Base-by-base conservation (phyloP, 2,113 vertebrate genomes). In the Odocoileus hemionus region DNA sequence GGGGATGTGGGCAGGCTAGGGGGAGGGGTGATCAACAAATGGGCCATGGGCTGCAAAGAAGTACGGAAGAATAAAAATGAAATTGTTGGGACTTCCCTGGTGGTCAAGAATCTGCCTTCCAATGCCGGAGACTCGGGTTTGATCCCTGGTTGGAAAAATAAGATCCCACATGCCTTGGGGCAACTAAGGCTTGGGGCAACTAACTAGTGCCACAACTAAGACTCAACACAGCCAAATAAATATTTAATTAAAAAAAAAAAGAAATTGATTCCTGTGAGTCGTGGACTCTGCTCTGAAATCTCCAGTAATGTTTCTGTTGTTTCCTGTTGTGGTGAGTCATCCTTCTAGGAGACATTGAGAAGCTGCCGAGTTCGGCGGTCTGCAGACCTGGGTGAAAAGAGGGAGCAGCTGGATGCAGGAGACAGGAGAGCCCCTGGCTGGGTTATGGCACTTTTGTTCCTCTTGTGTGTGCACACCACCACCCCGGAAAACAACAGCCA, bases 101-200 rank as follows among this genome's bases (percentile, higher is more conserved):
- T 23, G 67, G 67, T 23, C 23, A 17, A 70, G n/a, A 23, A 23
- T 70, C 67, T 70, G 67, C 67, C n/a, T 70, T 39, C 19, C 5
- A 0, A 6, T 6, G 67, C n/a, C 36, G 10, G n/a, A 70, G 67
- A 23, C 67, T 70, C 0, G 1, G n/a, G 5, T 70, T 23, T 39
- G 64, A 70, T 70, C n/a, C 64, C 64, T 23, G n/a, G n/a, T 21
- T 36, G 67, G 10, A n/a, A 19, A 39, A 39, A n/a, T 23, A 36
- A 23, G 67, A 70, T 12, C n/a, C n/a, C 10, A 39, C 19, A 6
- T 39, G 67, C n/a, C n/a, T 70, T 70, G n/a, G 67, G 67, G 67
- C n/a, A 39, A 39, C 67, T 39, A 70, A 67, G 47, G 12, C 67
- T 70, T 70, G n/a, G 67, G 67, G 67, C n/a, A 39, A 39, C 67